phyloP scores from a whole-genome alignment of 2,888 invertebrate species.

The Plagodis pulveraria region DNA sequence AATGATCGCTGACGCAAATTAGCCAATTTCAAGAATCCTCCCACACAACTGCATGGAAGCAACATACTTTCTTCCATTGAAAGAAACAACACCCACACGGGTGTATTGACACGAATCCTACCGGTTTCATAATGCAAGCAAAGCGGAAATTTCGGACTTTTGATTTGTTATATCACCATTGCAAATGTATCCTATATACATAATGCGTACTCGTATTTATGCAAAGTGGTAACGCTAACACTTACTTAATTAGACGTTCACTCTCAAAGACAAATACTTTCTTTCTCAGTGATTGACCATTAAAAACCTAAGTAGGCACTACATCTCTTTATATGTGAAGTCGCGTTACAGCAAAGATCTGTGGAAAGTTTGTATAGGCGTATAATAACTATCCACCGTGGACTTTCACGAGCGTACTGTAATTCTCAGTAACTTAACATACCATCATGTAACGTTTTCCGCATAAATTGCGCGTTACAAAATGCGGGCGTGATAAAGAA shows the following conservation, averaged over 20 bases:
- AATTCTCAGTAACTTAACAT: conserved; percentile 52
- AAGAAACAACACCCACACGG: conserved; percentile 62
- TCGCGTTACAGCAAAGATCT: conserved; percentile 50
- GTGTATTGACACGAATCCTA: conserved; percentile 71
- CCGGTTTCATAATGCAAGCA: conserved; percentile 72
- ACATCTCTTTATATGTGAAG: conserved; percentile 29
- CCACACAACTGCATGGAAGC: conserved; percentile 46
- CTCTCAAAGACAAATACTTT: conserved; percentile 30
- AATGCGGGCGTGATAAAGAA: conserved; percentile 29
- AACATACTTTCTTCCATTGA: conserved; percentile 75
- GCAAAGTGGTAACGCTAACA: conserved; percentile 37
- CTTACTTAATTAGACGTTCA: conserved; percentile 27
- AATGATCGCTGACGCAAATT: conserved; percentile 38
- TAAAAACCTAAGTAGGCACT: conserved; percentile 32
- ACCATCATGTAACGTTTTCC: conserved; percentile 42
- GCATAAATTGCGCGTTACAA: conserved; percentile 35
- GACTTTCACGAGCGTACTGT: conserved; percentile 61
- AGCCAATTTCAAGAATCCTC: conserved; percentile 52
- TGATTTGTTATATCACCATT: conserved; percentile 66
- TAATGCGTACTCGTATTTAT: conserved; percentile 44
- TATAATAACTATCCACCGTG: conserved; percentile 48
- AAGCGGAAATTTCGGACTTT: conserved; percentile 67
- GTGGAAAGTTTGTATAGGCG: conserved; percentile 60
- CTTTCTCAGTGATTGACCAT: conserved; percentile 27
- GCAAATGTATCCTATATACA: conserved; percentile 45